Base-by-base conservation (phyloP, 2,797 vertebrate genomes). In the Bothrops alternatus region DNA sequence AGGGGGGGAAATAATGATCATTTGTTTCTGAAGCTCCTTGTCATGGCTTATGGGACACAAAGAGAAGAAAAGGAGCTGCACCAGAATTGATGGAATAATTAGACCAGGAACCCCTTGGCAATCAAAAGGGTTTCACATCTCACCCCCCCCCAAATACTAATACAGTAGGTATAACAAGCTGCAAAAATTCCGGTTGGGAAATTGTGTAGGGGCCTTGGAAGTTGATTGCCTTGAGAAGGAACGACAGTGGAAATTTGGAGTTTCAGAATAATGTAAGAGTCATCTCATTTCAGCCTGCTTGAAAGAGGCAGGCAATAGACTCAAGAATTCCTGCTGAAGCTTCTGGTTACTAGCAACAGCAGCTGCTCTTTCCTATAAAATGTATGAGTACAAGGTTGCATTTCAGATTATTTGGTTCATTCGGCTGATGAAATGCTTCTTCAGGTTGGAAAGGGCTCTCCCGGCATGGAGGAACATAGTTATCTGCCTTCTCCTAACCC, bases 41-140 rank as follows among this genome's bases (percentile, higher is more conserved):
- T 63, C 0, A 0, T 65, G 56, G 4, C 90, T 14, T 86, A 88
- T 0, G 1, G 25, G 25, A n/a, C 60, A 85, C n/a, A 28, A 2
- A 55, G 53, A 32, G 42, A 3, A 58, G 57, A 0, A 2, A 32
- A 61, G 82, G 26, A 94, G 91, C 58, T 23, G 93, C 26, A 90
- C 50, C 63, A 93, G 20, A 78, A 3, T 50, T 1, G 50, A 85
- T 82, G 58, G 53, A 86, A 55, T 56, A 12, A 57, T 93, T 23
- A 16, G 47, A 88, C 53, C 73, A n/a, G 1, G 0, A 7, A 23
- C 26, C 73, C 50, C 50, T 91, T 69, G 1, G 7, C 58, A n/a
- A 82, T 37, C 78, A 1, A 0, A 61, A 26, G 85, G 91, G 89
- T 92, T 57, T 16, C 78, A 5, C 1, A n/a, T 1, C 25, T 16